Conservation (phyloP, 2,888 invertebrate genomes). For the Drosophila hamatofila region DNA sequence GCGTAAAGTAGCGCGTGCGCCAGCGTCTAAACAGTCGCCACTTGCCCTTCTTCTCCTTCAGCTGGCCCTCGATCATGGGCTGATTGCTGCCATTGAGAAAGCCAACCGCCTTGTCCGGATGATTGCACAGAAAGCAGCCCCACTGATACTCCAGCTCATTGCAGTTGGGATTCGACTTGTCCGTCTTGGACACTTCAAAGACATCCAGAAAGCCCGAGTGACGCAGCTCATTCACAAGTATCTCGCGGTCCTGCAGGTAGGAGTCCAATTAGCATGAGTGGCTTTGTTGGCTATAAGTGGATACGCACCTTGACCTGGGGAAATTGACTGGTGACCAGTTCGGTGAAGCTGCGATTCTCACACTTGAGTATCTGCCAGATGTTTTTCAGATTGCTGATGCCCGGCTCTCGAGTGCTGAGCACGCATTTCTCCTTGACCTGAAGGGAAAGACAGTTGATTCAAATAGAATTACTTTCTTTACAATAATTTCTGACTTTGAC, state of each 20-base stretch:
- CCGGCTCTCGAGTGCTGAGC: conserved; percentile 92
- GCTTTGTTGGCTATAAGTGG: too few species aligned
- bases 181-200: conserved; percentile 90
- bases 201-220: conserved; percentile 96
- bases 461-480: neutral
- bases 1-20: conserved; percentile 97
- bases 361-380: conserved; percentile 98
- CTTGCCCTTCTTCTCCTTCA: conserved; percentile 96
- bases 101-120: conserved; percentile 95
- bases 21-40: conserved; percentile 96
- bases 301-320: conserved; percentile 91
- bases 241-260: conserved; percentile 91
- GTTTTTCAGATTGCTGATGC: conserved; percentile 93
- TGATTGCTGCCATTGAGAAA: conserved; percentile 92
- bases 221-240: conserved; percentile 93
- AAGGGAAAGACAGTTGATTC: neutral
- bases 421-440: conserved; percentile 91
- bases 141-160: conserved; percentile 87
- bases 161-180: conserved; percentile 85
- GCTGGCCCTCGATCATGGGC: conserved; percentile 95
- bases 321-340: conserved; percentile 97
- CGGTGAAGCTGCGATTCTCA: conserved; percentile 94
- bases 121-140: conserved; percentile 97
- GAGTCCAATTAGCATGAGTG: neutral
- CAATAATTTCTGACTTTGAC: conserved; percentile 24